Evolutionary conservation across 2,888 invertebrate genomes (phyloP).

Genomic region (Agrilus mali): DNA sequence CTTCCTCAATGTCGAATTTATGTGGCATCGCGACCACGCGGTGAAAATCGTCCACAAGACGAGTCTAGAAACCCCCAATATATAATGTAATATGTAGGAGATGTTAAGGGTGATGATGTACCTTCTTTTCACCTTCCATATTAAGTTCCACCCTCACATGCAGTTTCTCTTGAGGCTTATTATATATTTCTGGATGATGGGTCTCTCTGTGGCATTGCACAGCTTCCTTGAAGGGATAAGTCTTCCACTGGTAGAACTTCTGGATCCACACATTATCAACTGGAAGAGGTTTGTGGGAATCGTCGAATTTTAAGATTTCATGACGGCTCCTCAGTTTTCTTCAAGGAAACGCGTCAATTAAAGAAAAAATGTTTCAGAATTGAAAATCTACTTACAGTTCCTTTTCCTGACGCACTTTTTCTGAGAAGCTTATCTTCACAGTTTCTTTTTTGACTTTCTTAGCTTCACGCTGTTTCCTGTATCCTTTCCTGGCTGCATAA

Average conservation of each 20-base stretch:
- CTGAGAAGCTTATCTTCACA: slow-evolving; percentile 62
- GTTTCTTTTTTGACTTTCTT: slow-evolving; percentile 64
- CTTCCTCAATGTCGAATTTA: slow-evolving; percentile 54
- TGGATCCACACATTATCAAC: slow-evolving; percentile 51
- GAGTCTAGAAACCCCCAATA: slow-evolving; percentile 37
- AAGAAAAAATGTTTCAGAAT: slow-evolving; percentile 1
- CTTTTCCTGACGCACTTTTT: slow-evolving; percentile 52
- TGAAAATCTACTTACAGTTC: slow-evolving; percentile 33
- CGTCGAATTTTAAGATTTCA: slow-evolving; percentile 42
- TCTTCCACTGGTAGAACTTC: slow-evolving; percentile 42
- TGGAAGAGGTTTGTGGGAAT: slow-evolving; percentile 41
- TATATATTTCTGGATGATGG: slow-evolving; percentile 72
- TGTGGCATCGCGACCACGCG: slow-evolving; percentile 55
- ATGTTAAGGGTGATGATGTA: slow-evolving; percentile 18
- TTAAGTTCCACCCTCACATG: slow-evolving; percentile 65
- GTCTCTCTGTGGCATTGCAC: slow-evolving; percentile 65
- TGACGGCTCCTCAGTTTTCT: neutral
- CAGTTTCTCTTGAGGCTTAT: slow-evolving; percentile 59
- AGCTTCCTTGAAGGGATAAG: slow-evolving; percentile 63
- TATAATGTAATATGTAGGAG: slow-evolving; percentile 3
- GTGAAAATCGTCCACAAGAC: slow-evolving; percentile 55
- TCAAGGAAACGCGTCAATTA: neutral
- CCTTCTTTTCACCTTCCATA: slow-evolving; percentile 61
- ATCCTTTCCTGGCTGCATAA: slow-evolving; percentile 74
- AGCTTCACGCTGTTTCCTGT: slow-evolving; percentile 61